phyloP scores from a whole-genome alignment of 2,888 invertebrate genomes.

The Cylloceria caligata region DNA sequence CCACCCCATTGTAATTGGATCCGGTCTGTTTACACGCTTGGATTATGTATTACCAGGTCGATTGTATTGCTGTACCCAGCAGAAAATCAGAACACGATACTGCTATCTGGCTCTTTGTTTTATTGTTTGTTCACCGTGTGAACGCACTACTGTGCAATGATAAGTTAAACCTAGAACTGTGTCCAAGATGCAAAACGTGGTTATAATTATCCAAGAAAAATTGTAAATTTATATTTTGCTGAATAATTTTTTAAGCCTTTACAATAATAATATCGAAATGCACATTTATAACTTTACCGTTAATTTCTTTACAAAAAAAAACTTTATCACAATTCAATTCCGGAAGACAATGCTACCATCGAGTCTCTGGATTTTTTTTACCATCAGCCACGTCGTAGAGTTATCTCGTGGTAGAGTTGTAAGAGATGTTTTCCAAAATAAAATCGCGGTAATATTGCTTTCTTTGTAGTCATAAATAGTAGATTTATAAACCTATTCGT shows the following conservation, averaged over 20 bases:
- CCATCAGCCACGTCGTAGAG: too few species aligned
- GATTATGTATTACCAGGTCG: slow-evolving; percentile 58
- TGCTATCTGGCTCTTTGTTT: background rate
- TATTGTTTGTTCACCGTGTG: background rate
- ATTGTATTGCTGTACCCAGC: slow-evolving; percentile 15
- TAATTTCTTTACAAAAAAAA: too few species aligned
- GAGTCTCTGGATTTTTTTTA: too few species aligned
- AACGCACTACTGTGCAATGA: background rate
- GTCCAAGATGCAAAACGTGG: background rate
- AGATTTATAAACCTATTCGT: too few species aligned
- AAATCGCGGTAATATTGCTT: too few species aligned
- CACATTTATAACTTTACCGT: too few species aligned
- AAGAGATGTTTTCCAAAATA: too few species aligned
- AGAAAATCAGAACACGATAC: slow-evolving; percentile 1
- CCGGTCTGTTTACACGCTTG: slow-evolving; percentile 66
- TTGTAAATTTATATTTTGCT: background rate
- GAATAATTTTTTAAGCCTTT: background rate
- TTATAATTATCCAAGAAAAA: background rate
- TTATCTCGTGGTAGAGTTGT: too few species aligned
- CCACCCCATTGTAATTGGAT: slow-evolving; percentile 62
- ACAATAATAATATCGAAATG: background rate
- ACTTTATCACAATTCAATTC: too few species aligned
- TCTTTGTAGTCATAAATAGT: too few species aligned
- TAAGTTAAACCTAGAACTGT: background rate
- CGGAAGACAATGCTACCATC: too few species aligned